These are phyloP conservation scores for Uria aalge DNA, from an alignment of 2,113 vertebrate genomes.

Conservation along the genomic window DNA sequence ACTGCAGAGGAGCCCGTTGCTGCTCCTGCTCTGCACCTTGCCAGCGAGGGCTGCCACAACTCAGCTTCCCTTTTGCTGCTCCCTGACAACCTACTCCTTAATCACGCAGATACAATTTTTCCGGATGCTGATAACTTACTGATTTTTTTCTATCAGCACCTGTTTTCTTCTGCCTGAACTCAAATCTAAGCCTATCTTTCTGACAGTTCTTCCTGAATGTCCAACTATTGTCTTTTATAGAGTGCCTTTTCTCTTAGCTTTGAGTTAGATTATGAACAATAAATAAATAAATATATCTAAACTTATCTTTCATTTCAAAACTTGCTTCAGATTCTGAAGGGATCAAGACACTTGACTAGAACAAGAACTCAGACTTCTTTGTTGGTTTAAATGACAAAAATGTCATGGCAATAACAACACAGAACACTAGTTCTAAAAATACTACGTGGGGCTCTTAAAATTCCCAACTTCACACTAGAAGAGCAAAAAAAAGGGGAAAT, in stretches of 20 bases:
- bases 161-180: not conserved
- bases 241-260: not conserved
- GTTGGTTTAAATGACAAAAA: not conserved
- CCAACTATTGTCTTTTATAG: not conserved
- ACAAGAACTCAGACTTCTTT: not conserved
- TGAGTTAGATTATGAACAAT: not conserved
- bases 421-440: not conserved
- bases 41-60: too few species aligned
- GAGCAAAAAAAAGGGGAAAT: not conserved
- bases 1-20: not conserved
- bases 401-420: not conserved
- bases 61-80: not conserved
- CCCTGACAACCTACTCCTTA: not conserved
- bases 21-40: not conserved
- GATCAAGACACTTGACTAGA: not conserved
- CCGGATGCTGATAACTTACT: not conserved
- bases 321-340: not conserved
- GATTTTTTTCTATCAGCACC: not conserved
- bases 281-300: not conserved
- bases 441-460: not conserved
- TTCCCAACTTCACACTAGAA: not conserved
- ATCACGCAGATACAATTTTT: fast-evolving
- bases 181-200: not conserved
- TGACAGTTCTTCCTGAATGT: not conserved
- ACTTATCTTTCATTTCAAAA: not conserved